A percentile compares a stretch with the other conserved stretches of the same genome.
Evolutionary conservation across 2,113 vertebrate genomes (phyloP).

Genomic region (Cyphotilapia sp.): DNA sequence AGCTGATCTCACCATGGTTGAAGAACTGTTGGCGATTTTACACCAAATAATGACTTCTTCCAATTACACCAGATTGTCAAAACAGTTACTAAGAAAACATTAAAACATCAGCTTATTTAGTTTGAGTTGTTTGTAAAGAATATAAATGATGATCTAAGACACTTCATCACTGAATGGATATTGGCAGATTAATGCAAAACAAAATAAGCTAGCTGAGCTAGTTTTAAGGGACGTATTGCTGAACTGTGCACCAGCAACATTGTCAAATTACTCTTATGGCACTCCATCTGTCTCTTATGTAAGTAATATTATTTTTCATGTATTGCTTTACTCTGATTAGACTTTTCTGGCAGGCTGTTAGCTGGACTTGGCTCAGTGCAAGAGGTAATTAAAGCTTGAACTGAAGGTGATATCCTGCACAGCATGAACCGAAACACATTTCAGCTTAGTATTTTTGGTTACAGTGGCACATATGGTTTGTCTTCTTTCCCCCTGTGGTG

Average conservation of each 20-base stretch:
- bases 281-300: background rate
- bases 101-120: background rate
- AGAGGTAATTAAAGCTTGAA: constrained; percentile 33
- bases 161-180: background rate
- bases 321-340: background rate
- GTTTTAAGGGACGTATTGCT: background rate
- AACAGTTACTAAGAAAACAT: background rate
- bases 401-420: background rate
- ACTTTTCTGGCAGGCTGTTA: background rate
- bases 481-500: background rate
- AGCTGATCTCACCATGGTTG: background rate
- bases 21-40: background rate
- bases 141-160: background rate
- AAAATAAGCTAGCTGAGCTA: background rate
- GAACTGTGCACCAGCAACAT: background rate
- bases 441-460: background rate
- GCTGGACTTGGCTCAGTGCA: background rate
- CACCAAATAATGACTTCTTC: background rate
- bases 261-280: background rate
- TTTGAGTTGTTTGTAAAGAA: background rate
- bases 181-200: background rate
- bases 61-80: background rate
- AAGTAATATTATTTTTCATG: background rate
- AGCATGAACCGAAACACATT: background rate
- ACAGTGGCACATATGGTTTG: background rate